A percentile compares a stretch with the other conserved stretches of the same genome.
phyloP scores from a whole-genome alignment of 2,113 vertebrate species.

The Otocyon megalotis region DNA sequence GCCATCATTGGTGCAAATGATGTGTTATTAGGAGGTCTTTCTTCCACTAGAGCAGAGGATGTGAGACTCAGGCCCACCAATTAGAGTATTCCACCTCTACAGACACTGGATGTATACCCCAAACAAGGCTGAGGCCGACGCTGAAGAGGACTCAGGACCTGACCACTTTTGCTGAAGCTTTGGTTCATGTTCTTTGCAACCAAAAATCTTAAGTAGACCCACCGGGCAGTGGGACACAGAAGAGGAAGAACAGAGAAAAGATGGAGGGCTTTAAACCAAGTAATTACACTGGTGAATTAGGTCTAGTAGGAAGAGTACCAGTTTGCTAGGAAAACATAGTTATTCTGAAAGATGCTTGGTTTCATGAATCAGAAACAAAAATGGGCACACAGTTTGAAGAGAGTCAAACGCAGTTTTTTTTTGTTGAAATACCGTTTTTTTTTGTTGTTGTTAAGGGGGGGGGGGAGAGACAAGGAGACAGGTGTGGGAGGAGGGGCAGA shows the following conservation, averaged over 20 bases:
- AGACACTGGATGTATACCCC: neutral
- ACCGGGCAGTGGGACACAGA: neutral
- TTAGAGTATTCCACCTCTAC: neutral
- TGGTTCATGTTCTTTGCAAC: neutral
- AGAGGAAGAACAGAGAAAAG: slow-evolving; percentile 22
- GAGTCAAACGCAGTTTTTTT: neutral
- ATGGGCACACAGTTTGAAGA: no score
- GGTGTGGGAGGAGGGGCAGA: neutral
- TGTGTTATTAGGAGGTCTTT: neutral
- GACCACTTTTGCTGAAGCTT: neutral
- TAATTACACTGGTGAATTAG: neutral
- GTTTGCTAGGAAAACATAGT: neutral
- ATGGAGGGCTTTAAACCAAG: neutral
- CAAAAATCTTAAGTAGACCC: neutral
- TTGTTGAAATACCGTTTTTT: neutral
- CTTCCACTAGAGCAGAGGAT: neutral
- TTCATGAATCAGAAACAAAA: slow-evolving; percentile 46
- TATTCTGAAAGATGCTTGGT: slow-evolving; percentile 30
- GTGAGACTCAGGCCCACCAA: neutral
- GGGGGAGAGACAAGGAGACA: neutral
- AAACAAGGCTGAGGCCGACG: neutral
- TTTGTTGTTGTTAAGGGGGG: neutral
- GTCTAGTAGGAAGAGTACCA: neutral
- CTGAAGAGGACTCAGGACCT: neutral
- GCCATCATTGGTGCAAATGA: neutral